A percentile compares a stretch with the other conserved stretches of the same genome.
Evolutionary conservation across 2,113 vertebrate genomes (phyloP).

Genomic region (Callopanchax toddi): DNA sequence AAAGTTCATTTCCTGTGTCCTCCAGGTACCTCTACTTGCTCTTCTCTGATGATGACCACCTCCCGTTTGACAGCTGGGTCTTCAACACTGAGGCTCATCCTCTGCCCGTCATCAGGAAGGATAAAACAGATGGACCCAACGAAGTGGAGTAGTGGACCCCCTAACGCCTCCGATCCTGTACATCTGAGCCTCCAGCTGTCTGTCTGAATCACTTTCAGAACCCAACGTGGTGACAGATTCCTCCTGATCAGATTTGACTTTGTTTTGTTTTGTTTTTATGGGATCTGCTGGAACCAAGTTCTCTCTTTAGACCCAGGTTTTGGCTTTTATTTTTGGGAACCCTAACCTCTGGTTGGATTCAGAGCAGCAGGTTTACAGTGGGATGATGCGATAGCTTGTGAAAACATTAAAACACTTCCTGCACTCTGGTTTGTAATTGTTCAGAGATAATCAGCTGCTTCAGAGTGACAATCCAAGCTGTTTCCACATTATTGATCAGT

Average conservation of each 20-base stretch:
- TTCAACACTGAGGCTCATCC: conserved; percentile 98
- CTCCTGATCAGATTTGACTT: conserved; percentile 15
- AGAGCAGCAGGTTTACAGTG: conserved; percentile 22
- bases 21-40: conserved; percentile 92
- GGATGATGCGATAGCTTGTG: conserved; percentile 13
- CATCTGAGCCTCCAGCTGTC: conserved; percentile 59
- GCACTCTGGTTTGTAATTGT: neutral
- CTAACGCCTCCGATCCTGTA: conserved; percentile 54
- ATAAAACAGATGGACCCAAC: conserved; percentile 65
- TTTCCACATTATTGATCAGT: no score
- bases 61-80: conserved; percentile 94
- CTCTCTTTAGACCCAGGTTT: conserved; percentile 2
- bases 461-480: conserved; percentile 7
- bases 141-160: conserved; percentile 70
- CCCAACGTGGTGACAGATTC: conserved; percentile 13
- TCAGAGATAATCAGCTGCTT: neutral
- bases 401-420: neutral
- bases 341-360: neutral
- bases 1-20: neutral
- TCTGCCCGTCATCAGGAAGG: conserved; percentile 86
- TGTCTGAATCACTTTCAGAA: conserved; percentile 15
- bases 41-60: conserved; percentile 96
- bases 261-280: conserved; percentile 13
- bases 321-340: neutral
- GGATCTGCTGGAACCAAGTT: conserved; percentile 26